Evolutionary conservation across 2,888 invertebrate genomes (phyloP).

Genomic region (Heteromyza rotundicornis): DNA sequence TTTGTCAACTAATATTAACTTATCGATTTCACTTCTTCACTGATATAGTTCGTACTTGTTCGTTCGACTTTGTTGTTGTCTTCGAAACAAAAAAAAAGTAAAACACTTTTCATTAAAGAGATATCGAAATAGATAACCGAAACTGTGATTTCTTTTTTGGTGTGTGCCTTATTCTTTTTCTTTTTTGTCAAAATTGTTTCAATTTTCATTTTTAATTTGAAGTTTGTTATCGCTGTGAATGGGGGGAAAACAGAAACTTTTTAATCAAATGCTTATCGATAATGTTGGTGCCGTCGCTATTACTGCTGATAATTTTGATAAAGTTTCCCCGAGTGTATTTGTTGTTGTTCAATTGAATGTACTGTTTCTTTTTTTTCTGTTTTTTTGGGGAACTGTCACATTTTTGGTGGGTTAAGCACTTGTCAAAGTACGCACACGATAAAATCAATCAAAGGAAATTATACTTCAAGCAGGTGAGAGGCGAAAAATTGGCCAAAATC

Average conservation of each 20-base stretch:
- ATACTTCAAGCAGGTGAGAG: too few relatives aligned
- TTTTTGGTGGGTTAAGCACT: too few relatives aligned
- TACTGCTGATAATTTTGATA: background rate
- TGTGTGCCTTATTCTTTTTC: background rate
- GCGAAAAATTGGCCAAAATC: background rate
- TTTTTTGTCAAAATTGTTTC: slow-evolving; percentile 36
- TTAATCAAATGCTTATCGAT: slow-evolving; percentile 3
- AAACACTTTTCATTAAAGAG: slow-evolving; percentile 50
- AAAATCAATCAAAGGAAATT: too few relatives aligned
- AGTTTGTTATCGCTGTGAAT: background rate
- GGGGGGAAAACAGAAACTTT: background rate
- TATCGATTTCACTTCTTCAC: slow-evolving; percentile 47
- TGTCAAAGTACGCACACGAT: too few relatives aligned
- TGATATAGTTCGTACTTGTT: slow-evolving; percentile 2
- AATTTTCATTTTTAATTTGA: too few relatives aligned
- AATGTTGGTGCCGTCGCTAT: background rate
- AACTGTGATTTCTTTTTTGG: background rate
- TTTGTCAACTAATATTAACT: slow-evolving; percentile 29
- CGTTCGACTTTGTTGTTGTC: slow-evolving; percentile 18
- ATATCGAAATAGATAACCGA: background rate
- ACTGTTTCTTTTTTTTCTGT: too few relatives aligned
- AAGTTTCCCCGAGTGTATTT: background rate
- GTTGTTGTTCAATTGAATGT: background rate
- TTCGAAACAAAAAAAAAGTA: too few relatives aligned
- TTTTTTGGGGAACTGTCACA: too few relatives aligned